These are phyloP conservation scores for Halictus rubicundus DNA, from an alignment of 1,140 invertebrate species.

Conservation along the genomic window DNA sequence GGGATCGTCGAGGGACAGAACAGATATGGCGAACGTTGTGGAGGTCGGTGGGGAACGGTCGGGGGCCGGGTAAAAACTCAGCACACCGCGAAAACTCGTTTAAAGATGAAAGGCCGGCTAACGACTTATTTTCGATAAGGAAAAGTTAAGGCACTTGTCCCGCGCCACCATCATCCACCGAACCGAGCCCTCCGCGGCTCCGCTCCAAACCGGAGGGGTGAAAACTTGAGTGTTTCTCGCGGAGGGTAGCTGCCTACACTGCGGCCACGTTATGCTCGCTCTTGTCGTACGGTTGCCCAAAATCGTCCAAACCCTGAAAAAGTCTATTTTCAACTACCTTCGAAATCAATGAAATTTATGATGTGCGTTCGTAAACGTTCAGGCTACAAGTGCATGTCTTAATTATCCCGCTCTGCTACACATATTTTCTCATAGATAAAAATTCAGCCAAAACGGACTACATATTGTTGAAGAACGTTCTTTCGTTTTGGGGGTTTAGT, in stretches of 20 bases:
- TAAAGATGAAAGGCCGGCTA: constrained; percentile 80
- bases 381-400: too few species aligned
- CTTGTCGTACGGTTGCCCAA: too few species aligned
- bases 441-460: too few species aligned
- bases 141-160: constrained; percentile 78
- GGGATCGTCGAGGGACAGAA: not conserved
- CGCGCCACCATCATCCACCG: constrained; percentile 50
- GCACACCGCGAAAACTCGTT: constrained; percentile 79
- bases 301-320: too few species aligned
- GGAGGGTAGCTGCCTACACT: not conserved
- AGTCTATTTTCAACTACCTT: too few species aligned
- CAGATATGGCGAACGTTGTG: not conserved
- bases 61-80: constrained; percentile 66
- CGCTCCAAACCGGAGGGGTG: constrained; percentile 40
- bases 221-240: constrained; percentile 56
- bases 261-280: not conserved
- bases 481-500: too few species aligned
- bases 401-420: too few species aligned
- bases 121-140: constrained; percentile 82
- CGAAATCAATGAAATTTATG: too few species aligned
- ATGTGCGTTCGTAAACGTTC: too few species aligned
- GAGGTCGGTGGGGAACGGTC: not conserved
- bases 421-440: too few species aligned
- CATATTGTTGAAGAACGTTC: too few species aligned
- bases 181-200: constrained; percentile 40